A percentile compares a stretch with the other conserved stretches of the same genome.
These are phyloP conservation scores for Athene cunicularia DNA, from an alignment of 2,113 vertebrate species.

Conservation along the genomic window DNA sequence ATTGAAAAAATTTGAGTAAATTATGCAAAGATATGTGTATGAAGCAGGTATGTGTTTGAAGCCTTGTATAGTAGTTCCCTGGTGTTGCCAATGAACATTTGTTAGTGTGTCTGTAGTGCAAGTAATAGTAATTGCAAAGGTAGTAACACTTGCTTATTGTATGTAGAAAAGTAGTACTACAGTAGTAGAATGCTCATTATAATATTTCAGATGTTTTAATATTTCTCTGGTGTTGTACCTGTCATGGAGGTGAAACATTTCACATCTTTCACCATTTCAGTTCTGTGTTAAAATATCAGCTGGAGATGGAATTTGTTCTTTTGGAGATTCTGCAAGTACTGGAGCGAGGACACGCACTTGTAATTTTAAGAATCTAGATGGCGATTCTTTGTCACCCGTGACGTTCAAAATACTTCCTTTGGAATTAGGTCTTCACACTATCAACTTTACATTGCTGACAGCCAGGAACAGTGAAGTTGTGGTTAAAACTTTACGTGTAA, in stretches of 20 bases:
- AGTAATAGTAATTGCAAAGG: neutral
- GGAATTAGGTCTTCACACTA: conserved; percentile 81
- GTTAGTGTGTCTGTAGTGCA: neutral
- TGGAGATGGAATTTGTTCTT: conserved; percentile 81
- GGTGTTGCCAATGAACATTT: neutral
- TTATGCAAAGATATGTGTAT: neutral
- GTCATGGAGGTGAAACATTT: neutral
- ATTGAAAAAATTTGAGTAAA: neutral
- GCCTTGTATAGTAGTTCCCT: neutral
- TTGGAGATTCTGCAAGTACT: neutral
- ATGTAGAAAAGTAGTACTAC: neutral
- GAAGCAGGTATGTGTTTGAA: neutral
- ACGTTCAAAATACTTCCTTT: conserved; percentile 84
- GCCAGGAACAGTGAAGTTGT: conserved; percentile 60
- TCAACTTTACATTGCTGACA: conserved; percentile 84
- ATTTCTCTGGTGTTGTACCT: neutral
- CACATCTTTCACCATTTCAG: conserved; percentile 69
- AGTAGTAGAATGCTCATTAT: neutral
- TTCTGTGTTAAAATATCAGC: conserved; percentile 81
- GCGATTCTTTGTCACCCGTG: conserved; percentile 56
- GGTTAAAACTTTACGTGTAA: conserved; percentile 85
- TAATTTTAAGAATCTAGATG: neutral
- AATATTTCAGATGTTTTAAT: neutral
- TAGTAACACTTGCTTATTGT: neutral
- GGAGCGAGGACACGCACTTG: neutral